A percentile compares a stretch with the other conserved stretches of the same genome.
Evolutionary conservation across 92 coral and sea anemone species (phyloP).

Genomic region (Ricordea florida): DNA sequence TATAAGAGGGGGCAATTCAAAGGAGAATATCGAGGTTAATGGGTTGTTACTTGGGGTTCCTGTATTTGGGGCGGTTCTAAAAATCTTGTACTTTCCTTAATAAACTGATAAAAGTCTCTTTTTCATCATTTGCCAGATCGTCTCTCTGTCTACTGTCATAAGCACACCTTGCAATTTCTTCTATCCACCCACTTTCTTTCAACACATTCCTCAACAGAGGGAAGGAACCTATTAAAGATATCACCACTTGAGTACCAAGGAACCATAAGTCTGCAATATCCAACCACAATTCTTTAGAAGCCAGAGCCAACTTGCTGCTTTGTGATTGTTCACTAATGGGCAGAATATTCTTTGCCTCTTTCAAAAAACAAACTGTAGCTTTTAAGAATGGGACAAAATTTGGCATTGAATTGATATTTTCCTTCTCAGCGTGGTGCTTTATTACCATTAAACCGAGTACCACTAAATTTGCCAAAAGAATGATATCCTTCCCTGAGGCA

Average conservation of each 20-base stretch:
- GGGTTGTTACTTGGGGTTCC: no score
- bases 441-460: constrained; percentile 79
- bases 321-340: not conserved
- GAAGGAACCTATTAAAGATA: constrained; percentile 17
- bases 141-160: no score
- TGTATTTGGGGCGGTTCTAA: no score
- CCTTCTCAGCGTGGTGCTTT: constrained; percentile 18
- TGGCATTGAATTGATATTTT: not conserved
- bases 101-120: no score
- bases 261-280: constrained; percentile 86
- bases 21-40: no score
- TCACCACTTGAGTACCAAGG: constrained; percentile 73
- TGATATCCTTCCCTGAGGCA: not conserved
- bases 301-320: not conserved
- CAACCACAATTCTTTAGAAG: constrained; percentile 47
- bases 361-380: constrained; percentile 52
- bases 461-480: constrained; percentile 56
- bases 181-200: constrained; percentile 55
- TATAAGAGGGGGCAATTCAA: no score
- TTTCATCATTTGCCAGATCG: no score
- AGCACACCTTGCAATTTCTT: constrained; percentile 32
- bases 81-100: no score
- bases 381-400: constrained; percentile 18
- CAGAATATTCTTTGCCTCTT: constrained; percentile 27
- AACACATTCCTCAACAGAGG: constrained; percentile 22